phyloP scores from a whole-genome alignment of 2,113 vertebrate genomes.

The Seriola rivoliana region DNA sequence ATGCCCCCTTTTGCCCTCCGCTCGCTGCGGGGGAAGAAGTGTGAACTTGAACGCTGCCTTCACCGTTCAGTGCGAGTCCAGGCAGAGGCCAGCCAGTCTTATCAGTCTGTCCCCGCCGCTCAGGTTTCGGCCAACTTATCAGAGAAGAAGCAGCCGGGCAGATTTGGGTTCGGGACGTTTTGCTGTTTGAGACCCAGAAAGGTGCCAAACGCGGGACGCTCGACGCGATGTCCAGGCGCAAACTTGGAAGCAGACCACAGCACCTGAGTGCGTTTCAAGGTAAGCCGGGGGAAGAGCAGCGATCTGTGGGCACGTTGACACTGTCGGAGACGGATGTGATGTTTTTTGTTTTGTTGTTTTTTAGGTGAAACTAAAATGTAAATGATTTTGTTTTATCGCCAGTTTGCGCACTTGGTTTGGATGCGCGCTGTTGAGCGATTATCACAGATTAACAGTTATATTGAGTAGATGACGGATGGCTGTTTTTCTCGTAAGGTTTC shows the following conservation, averaged over 20 bases:
- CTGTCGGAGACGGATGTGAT: background rate
- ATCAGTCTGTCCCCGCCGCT: constrained; percentile 36
- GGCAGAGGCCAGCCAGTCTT: constrained; percentile 47
- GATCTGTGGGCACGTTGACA: background rate
- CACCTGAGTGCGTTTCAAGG: constrained; percentile 87
- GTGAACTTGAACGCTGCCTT: constrained; percentile 87
- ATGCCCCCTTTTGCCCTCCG: constrained; percentile 76
- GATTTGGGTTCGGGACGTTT: background rate
- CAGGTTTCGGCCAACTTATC: constrained; percentile 33
- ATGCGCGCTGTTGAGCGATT: background rate
- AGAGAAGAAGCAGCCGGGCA: constrained; percentile 30
- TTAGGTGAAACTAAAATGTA: background rate
- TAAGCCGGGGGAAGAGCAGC: constrained; percentile 60
- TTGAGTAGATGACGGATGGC: background rate
- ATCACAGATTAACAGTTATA: background rate
- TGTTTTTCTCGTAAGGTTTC: background rate
- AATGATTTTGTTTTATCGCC: background rate
- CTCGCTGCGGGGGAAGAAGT: constrained; percentile 71
- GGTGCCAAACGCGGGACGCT: constrained; percentile 49
- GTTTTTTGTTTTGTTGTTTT: background rate
- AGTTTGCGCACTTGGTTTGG: constrained; percentile 15
- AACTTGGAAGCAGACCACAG: constrained; percentile 87
- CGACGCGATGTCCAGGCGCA: constrained; percentile 86
- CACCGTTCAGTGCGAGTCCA: constrained; percentile 68
- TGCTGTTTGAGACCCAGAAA: constrained; percentile 24